These are phyloP conservation scores for Dromaius novaehollandiae DNA, from an alignment of 2,113 vertebrate species.

Conservation along the genomic window DNA sequence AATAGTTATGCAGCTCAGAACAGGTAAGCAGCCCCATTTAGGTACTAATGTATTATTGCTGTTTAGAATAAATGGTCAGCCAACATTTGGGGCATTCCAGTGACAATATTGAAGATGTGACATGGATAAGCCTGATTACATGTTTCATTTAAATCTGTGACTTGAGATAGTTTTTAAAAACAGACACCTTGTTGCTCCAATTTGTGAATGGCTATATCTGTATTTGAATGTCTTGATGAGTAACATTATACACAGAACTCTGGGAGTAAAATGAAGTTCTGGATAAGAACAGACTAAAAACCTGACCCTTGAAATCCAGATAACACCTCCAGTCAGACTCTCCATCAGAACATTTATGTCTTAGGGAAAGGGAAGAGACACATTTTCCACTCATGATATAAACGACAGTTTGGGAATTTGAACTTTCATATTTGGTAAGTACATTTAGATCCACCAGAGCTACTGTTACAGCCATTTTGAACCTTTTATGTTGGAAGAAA, in stretches of 20 bases:
- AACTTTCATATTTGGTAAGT: not conserved
- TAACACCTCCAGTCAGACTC: not conserved
- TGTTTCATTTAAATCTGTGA: not conserved
- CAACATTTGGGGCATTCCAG: not conserved
- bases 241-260: not conserved
- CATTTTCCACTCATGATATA: not conserved
- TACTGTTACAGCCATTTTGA: not conserved
- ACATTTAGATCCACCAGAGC: not conserved
- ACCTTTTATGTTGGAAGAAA: not conserved
- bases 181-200: not conserved
- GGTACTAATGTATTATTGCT: not conserved
- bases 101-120: not conserved
- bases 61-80: not conserved
- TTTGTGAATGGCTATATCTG: not conserved
- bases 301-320: not conserved
- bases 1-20: not conserved
- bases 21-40: not conserved
- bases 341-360: not conserved
- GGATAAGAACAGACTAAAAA: not conserved
- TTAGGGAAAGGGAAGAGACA: not conserved
- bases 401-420: not conserved
- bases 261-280: not conserved
- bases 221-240: not conserved
- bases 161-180: not conserved
- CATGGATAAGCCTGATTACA: rapidly evolving